Base-by-base conservation (phyloP, 2,888 invertebrate genomes). In the Prosapia bicincta region DNA sequence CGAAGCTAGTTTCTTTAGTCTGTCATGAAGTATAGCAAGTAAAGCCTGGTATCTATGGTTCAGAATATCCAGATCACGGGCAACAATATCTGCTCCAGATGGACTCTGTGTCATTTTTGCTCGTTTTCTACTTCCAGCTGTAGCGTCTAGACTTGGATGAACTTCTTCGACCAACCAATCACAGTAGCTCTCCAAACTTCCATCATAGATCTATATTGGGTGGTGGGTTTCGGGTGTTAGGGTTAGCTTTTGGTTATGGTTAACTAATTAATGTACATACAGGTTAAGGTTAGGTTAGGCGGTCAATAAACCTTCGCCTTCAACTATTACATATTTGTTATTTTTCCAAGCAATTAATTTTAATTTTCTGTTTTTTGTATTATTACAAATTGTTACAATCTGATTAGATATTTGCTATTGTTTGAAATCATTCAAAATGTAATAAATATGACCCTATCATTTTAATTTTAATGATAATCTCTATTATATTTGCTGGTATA, bases 161-260 rank as follows among this genome's bases (percentile, higher is more conserved):
- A 92, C 89, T 82, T 94, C 94, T 83, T 92, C 92, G 85, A 96
- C 90, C 80, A 96, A 88, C 86, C 90, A 90, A 83, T 95, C 95
- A 79, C 91, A 89, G 88, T 93, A 97, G 80, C 92, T 91, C 86
- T 93, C 92, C 85, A 95, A 91, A 83, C 93, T 90, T 84, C 92
- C 91, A 85, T 94, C 92, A 89, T 94, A 94, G 84, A 93, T 94
- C 95, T 96, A 91, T 20, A 54, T 54, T n/a, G 54, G 81, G 85
- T 86, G 88, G 84, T 86, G 85, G 86, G 86, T 89, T 90, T 89
- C 89, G 86, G 86, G 83, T 83, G 87, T 86, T 88, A 88, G 85
- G 85, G 85, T 83, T 85, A 84, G 85, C 87, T 10, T 54, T 54
- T 54, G 54, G 54, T 54, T 54, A 54, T 54, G 54, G 54, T 54